Percentiles rank a stretch among this genome's conserved stretches.
Evolutionary conservation across 2,113 vertebrate genomes (phyloP).

Genomic region (Psittacara wagleri): DNA sequence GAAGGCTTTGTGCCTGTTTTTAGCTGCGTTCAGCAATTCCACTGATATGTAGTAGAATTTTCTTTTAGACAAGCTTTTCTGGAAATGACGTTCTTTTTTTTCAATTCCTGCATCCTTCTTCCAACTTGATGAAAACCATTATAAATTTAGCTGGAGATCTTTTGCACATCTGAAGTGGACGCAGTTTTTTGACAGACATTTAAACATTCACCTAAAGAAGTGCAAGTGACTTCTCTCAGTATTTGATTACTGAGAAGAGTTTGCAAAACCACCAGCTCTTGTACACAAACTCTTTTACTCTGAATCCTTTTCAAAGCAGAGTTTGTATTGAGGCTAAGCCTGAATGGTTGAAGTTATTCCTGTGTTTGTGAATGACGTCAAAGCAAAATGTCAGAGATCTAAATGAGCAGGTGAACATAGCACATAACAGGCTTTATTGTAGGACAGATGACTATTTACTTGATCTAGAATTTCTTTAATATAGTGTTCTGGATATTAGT

Average conservation of each 20-base stretch:
- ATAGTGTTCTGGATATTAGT: neutral
- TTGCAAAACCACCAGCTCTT: neutral
- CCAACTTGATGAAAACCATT: neutral
- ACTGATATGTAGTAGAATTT: neutral
- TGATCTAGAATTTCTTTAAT: neutral
- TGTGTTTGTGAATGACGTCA: conserved; percentile 13
- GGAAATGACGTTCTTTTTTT: neutral
- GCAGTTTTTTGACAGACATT: neutral
- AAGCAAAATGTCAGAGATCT: conserved; percentile 10
- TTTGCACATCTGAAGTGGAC: neutral
- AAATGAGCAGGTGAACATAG: neutral
- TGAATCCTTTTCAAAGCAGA: neutral
- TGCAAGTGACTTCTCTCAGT: neutral
- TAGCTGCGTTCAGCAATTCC: neutral
- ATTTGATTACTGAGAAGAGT: neutral
- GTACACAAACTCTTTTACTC: neutral
- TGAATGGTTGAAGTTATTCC: neutral
- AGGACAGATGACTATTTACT: neutral
- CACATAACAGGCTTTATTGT: neutral
- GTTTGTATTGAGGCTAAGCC: neutral
- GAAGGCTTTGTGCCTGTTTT: neutral
- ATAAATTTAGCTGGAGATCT: neutral
- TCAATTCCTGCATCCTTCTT: neutral
- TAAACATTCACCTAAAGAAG: neutral
- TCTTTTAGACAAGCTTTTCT: neutral